Evolutionary conservation across 2,113 vertebrate genomes (phyloP), one percentile per base, ranked within the genome.

Genomic region (Clarias macrocephalus): DNA sequence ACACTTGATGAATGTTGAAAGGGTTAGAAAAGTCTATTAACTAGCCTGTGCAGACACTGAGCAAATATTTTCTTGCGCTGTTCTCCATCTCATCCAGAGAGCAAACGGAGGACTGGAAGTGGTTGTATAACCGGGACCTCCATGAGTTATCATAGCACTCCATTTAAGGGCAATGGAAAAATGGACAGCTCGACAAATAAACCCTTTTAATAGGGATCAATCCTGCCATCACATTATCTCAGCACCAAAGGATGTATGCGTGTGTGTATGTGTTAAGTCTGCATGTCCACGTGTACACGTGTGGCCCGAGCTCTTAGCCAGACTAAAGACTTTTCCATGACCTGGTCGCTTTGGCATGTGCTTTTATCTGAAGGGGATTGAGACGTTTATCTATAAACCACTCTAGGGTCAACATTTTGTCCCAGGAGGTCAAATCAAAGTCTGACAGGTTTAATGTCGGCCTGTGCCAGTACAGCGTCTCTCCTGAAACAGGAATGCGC

Each of bases 271-370:
- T 93, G 92, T 75, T 77, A 18, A 18, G 77, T 21, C n/a, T 89
- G 89, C 89, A 62, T 76, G 76, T 84, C 73, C 76, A 81, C 57
- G 91, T 89, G 89, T 90, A 42, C 65, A n/a, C 42, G 57, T 84
- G 85, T 68, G 84, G 80, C 65, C 37, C 56, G 57, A 25, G 88
- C 92, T 93, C 93, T 93, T 93, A 90, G 91, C 92, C 91, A 93
- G 92, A 92, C 94, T 93, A 89, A 85, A 92, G 93, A 93, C 93
- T 93, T 95, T 85, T 94, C 94, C 94, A 95, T 95, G 94, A 94
- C 91, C 92, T 93, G 88, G 85, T 93, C 90, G 89, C 91, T 91
- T 83, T 94, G 94, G 94, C 94, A 95, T 94, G 93, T 93, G 93
- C 93, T 94, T 85, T 91, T 93, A 93, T 94, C 93, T 93, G 84